A percentile compares a stretch with the other conserved stretches of the same genome.
These are phyloP conservation scores for Opisthocomus hoazin DNA, from an alignment of 2,113 vertebrate species.

Conservation along the genomic window DNA sequence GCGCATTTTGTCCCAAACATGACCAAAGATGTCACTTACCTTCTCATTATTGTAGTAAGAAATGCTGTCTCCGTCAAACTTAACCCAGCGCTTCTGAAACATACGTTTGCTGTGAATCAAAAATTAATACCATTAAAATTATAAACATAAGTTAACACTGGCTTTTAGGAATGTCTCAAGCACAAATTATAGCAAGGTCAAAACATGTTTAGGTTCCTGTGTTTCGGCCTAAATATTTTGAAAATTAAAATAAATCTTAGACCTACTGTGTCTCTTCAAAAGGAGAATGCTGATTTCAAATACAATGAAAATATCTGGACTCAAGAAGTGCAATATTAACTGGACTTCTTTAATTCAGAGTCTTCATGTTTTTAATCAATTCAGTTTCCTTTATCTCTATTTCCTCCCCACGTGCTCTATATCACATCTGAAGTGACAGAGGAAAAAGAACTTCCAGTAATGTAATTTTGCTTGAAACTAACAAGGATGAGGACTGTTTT, in stretches of 20 bases:
- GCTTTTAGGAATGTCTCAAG: background rate
- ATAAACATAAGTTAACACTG: background rate
- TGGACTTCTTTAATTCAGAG: background rate
- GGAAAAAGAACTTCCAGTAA: background rate
- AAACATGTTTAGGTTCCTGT: background rate
- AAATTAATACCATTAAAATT: background rate
- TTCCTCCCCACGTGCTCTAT: background rate
- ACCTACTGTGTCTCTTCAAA: background rate
- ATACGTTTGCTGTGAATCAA: constrained; percentile 80
- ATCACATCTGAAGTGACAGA: background rate
- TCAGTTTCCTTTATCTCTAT: background rate
- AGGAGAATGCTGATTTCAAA: background rate
- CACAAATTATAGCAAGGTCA: background rate
- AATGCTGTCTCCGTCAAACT: constrained; percentile 86
- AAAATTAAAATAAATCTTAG: background rate
- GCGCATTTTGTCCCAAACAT: background rate
- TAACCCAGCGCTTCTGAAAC: constrained; percentile 95
- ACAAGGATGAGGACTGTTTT: background rate
- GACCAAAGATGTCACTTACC: constrained; percentile 64
- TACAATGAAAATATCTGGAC: background rate
- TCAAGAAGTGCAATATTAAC: background rate
- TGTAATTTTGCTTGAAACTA: background rate
- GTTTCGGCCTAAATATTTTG: background rate
- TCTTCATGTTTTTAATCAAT: background rate
- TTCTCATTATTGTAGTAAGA: constrained; percentile 94